Conservation (phyloP, 23 tunicate species). For the Halocynthia roretzi region DNA sequence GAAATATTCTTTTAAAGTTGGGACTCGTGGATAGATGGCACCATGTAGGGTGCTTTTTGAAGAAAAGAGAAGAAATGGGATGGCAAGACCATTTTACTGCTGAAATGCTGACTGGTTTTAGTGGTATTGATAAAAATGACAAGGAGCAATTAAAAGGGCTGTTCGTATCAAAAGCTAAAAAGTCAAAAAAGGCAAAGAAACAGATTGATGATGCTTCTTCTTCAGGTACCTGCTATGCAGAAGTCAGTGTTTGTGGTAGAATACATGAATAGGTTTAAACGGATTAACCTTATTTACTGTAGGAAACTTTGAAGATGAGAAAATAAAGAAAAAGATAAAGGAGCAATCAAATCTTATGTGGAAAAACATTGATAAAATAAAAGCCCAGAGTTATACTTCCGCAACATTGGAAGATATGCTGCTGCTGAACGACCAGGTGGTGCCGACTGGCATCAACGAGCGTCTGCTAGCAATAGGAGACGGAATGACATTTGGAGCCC, state of each 20-base stretch:
- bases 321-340: constrained; percentile 23
- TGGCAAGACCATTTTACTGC: constrained; percentile 84
- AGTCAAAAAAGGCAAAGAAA: background rate
- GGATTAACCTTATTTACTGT: background rate
- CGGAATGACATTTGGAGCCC: constrained; percentile 83
- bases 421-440: constrained; percentile 42
- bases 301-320: constrained; percentile 11
- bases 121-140: constrained; percentile 63
- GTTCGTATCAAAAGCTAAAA: constrained; percentile 10
- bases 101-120: constrained; percentile 74
- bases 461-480: constrained; percentile 53
- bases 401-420: constrained; percentile 31
- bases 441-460: constrained; percentile 65
- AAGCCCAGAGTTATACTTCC: constrained; percentile 40
- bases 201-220: background rate
- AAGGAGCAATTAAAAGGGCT: constrained; percentile 44
- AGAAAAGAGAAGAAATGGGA: constrained; percentile 43
- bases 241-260: background rate
- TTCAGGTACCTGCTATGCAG: background rate
- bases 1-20: constrained; percentile 3
- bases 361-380: constrained; percentile 73
- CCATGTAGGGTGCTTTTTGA: constrained; percentile 96
- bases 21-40: constrained; percentile 66
- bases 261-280: background rate
- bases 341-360: constrained; percentile 58